A percentile compares a stretch with the other conserved stretches of the same genome.
Evolutionary conservation across 2,888 invertebrate genomes (phyloP).

Genomic region (Lamproptera curius): DNA sequence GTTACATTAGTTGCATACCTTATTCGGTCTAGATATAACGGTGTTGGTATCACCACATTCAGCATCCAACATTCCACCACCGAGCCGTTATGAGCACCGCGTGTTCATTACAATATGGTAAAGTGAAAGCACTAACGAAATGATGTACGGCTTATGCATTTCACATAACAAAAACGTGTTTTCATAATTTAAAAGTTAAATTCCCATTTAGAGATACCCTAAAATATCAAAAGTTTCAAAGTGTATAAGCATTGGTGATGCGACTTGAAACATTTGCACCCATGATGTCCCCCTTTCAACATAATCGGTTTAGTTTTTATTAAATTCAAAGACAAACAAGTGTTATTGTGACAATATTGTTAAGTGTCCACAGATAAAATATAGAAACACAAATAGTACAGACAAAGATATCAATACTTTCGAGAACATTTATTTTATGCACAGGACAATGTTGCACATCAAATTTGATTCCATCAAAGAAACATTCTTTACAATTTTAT

Average conservation of each 20-base stretch:
- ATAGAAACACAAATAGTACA: neutral
- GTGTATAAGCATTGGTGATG: no score
- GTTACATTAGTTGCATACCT: neutral
- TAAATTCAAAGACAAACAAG: neutral
- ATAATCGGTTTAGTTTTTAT: neutral
- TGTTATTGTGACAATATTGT: neutral
- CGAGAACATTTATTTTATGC: neutral
- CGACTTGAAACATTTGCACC: no score
- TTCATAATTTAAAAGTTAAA: no score
- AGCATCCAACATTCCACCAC: no score
- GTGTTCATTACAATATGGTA: no score
- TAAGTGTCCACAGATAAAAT: neutral
- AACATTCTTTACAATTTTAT: neutral
- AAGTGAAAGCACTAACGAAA: no score
- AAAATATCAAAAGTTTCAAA: no score
- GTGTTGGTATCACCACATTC: neutral
- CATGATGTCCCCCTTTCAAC: no score
- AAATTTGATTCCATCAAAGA: neutral
- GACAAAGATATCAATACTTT: neutral
- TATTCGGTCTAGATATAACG: neutral
- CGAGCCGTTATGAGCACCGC: no score
- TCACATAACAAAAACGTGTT: no score
- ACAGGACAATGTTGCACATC: neutral
- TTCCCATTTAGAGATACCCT: no score
- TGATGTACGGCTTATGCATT: no score